phyloP scores from a whole-genome alignment of 2,113 vertebrate genomes.

The Eonycteris spelaea region DNA sequence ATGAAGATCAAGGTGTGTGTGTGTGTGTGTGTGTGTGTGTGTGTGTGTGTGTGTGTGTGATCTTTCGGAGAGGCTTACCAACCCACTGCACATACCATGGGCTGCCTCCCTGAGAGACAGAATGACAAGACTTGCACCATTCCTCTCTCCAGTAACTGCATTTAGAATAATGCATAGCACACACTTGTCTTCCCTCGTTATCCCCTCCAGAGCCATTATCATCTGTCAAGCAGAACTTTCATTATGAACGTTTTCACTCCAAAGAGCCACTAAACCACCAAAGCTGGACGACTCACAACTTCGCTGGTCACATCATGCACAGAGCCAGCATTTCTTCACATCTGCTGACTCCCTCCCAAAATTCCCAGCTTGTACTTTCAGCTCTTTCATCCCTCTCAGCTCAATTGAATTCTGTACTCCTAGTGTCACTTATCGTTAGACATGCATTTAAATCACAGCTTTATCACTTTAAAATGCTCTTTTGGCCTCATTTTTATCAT shows the following conservation, averaged over 20 bases:
- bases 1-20: not conserved
- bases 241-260: conserved; percentile 42
- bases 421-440: not conserved
- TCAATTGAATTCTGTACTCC: not conserved
- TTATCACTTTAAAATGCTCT: not conserved
- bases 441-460: not conserved
- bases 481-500: not conserved
- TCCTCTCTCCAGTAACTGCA: not conserved
- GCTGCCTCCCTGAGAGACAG: not conserved
- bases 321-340: not conserved
- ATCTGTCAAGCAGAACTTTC: conserved; percentile 56
- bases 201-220: conserved; percentile 60
- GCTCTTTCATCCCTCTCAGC: not conserved
- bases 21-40: rapidly evolving
- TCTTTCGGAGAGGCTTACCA: not conserved
- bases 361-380: not conserved
- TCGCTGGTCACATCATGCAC: not conserved
- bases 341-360: not conserved
- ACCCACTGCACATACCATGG: not conserved
- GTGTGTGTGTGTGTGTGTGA: not conserved
- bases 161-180: conserved; percentile 20
- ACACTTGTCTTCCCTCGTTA: conserved; percentile 28
- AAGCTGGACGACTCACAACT: not conserved
- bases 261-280: conserved; percentile 33
- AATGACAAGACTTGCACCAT: not conserved